A percentile compares a stretch with the other conserved stretches of the same genome.
phyloP scores from a whole-genome alignment of 2,113 vertebrate genomes.

The Neopipo cinnamomea region DNA sequence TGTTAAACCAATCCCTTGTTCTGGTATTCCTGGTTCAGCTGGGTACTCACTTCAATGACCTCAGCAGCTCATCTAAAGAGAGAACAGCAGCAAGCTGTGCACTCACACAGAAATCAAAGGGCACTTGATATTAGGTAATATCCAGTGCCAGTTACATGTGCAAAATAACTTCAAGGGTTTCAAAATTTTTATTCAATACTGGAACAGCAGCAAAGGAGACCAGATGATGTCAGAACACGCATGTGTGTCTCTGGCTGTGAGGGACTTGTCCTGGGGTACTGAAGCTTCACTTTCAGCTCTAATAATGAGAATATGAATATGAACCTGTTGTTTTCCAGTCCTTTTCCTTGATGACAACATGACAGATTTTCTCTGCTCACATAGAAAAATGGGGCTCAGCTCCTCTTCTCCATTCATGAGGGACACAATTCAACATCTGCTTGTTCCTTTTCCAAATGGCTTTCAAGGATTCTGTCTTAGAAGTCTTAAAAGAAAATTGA shows the following conservation, averaged over 20 bases:
- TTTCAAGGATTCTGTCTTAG: background rate
- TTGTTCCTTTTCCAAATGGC: background rate
- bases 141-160: background rate
- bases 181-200: background rate
- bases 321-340: background rate
- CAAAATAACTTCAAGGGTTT: background rate
- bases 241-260: background rate
- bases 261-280: background rate
- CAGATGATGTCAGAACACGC: background rate
- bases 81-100: background rate
- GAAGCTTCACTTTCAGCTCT: background rate
- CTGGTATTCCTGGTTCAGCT: background rate
- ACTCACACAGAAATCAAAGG: background rate
- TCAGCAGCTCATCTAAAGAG: background rate
- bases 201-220: background rate
- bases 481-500: background rate
- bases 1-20: background rate
- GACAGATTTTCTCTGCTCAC: background rate
- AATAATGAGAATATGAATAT: accelerated
- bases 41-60: background rate
- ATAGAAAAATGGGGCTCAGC: background rate
- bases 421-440: background rate
- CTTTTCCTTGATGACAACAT: background rate
- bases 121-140: background rate
- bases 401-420: background rate